Evolutionary conservation across 2,888 invertebrate species (phyloP).

Genomic region (Cephus spinipes): DNA sequence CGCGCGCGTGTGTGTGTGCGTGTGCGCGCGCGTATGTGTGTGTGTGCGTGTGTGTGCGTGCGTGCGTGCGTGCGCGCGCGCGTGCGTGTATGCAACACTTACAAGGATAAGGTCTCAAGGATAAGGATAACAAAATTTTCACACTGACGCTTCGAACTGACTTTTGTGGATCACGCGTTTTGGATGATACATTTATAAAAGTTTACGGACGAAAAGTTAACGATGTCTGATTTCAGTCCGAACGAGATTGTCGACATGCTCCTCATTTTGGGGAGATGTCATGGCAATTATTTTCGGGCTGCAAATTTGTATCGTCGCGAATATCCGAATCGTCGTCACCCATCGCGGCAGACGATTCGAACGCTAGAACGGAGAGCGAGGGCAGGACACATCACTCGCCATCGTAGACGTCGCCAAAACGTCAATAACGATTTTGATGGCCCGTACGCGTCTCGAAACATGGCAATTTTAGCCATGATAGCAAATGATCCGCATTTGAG

Average conservation of each 20-base stretch:
- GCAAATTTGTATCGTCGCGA: constrained; percentile 18
- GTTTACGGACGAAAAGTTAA: constrained; percentile 3
- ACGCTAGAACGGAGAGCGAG: constrained; percentile 15
- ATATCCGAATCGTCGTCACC: constrained; percentile 21
- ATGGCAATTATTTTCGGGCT: constrained; percentile 19
- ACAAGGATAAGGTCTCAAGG: no score
- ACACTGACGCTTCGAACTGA: no score
- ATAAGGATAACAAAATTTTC: no score
- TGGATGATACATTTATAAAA: no score
- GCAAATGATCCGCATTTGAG: constrained; percentile 19
- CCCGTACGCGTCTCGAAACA: constrained; percentile 19
- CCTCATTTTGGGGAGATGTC: constrained; percentile 17
- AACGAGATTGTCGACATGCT: constrained; percentile 10
- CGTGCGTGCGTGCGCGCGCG: no score
- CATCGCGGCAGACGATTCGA: constrained; percentile 17
- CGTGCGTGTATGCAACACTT: no score
- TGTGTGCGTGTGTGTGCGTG: no score
- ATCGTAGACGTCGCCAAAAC: background rate
- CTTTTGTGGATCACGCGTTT: no score
- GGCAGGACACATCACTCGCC: constrained; percentile 16
- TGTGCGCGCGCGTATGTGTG: no score
- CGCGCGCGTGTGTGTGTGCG: no score
- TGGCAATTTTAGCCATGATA: constrained; percentile 21
- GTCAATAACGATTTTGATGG: no score
- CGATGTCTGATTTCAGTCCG: constrained; percentile 12